Conservation (phyloP, 2,888 invertebrate genomes). For the Trissoscelio sp. region DNA sequence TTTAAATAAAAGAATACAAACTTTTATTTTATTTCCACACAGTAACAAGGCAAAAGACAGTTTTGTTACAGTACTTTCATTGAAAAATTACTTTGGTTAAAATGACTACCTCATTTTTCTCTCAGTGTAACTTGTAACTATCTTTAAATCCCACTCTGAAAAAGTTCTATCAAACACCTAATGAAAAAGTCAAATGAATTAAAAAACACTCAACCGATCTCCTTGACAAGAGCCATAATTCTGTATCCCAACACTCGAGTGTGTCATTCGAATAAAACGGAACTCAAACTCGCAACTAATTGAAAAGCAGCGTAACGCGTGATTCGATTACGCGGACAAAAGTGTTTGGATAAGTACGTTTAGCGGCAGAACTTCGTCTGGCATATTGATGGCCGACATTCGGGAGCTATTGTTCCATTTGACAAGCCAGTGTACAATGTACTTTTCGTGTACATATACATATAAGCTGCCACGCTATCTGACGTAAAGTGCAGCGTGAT, state of each 20-base stretch:
- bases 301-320: conserved; percentile 63
- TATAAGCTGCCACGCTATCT: conserved; percentile 43
- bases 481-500: conserved; percentile 68
- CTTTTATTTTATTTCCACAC: too few relatives aligned
- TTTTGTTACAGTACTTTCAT: too few relatives aligned
- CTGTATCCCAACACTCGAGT: conserved; percentile 24
- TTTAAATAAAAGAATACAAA: too few relatives aligned
- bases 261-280: conserved; percentile 28
- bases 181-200: conserved; percentile 2
- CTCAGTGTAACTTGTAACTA: too few relatives aligned
- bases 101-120: too few relatives aligned
- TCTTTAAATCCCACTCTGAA: too few relatives aligned
- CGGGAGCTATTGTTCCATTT: conserved; percentile 60
- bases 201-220: neutral
- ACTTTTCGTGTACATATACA: conserved; percentile 58
- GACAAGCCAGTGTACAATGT: conserved; percentile 63
- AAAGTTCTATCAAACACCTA: neutral
- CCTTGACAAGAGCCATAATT: neutral
- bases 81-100: too few relatives aligned
- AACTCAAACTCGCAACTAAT: conserved; percentile 52
- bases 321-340: conserved; percentile 64
- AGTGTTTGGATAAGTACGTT: conserved; percentile 68
- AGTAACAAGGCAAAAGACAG: too few relatives aligned
- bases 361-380: conserved; percentile 59
- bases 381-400: conserved; percentile 63